Percentiles rank a stretch among this genome's conserved stretches.
Evolutionary conservation across 92 coral and sea anemone species (phyloP).

Genomic region (Meandrina meandrites): DNA sequence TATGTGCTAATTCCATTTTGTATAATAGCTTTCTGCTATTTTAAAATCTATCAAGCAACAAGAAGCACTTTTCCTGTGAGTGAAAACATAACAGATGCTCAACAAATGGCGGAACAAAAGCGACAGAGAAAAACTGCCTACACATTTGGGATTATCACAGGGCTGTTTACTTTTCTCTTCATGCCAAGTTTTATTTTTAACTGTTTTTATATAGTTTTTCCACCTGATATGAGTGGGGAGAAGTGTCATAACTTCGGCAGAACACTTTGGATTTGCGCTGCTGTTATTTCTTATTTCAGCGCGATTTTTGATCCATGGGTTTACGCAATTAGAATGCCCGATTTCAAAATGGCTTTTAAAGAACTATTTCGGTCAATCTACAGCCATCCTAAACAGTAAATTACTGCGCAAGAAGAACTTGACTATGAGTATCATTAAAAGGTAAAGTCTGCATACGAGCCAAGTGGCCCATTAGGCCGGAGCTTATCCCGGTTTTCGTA

Average conservation of each 20-base stretch:
- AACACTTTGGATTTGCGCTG: neutral
- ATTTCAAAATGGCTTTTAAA: slow-evolving; percentile 11
- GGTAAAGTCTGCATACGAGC: no score
- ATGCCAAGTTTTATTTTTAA: neutral
- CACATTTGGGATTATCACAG: slow-evolving; percentile 20
- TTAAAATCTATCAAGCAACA: slow-evolving; percentile 9
- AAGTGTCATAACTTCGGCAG: neutral
- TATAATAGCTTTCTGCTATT: slow-evolving; percentile 25
- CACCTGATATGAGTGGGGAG: neutral
- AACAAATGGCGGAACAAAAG: slow-evolving; percentile 1
- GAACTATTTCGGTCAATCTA: neutral
- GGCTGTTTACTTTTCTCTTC: neutral
- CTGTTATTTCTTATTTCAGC: slow-evolving; percentile 16
- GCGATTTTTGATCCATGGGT: slow-evolving; percentile 38
- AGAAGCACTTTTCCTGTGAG: neutral
- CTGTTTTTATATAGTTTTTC: neutral
- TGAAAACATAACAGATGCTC: slow-evolving; percentile 6
- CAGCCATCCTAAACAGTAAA: neutral
- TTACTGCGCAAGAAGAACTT: neutral
- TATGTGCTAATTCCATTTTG: neutral
- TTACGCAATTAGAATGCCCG: slow-evolving; percentile 25
- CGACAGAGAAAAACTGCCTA: slow-evolving; percentile 23
- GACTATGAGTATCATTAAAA: neutral
- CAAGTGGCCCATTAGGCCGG: no score
- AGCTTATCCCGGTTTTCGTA: no score